Base-by-base conservation (phyloP, 2,888 invertebrate genomes). In the Eristalis intricaria region DNA sequence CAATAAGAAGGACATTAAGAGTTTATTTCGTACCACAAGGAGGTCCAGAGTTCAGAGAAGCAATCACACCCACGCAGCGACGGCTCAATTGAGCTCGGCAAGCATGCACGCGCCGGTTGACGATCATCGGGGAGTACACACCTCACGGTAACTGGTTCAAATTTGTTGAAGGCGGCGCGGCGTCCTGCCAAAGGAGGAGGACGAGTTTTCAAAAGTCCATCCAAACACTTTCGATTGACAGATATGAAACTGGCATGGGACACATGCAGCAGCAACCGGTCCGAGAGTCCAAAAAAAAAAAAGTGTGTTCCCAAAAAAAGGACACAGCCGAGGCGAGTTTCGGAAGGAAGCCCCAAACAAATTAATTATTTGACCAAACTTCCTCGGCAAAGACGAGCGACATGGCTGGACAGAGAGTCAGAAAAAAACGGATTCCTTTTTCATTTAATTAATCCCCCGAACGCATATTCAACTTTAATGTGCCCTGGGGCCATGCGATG, bases 381-480 rank as follows among this genome's bases (percentile, higher is more conserved):
- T 61, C 38, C 2, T 23, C 22, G 19, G 40, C 2, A 60, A 19
- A 13, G 29, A 29, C 60, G 22, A 8, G 68, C 15, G 23, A 60
- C 63, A 29, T 35, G 8, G 8, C 10, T 19, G 26, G 32, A 35
- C 29, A 10, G 26, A 3, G 10, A 4, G n/a, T 56, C 15, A 64
- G 10, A 19, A 60, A 35, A 15, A 26, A 2, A 68, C 5, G 63
- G 56, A 58, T 63, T 22, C 50, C 50, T 15, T 26, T n/a, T 75
- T 63, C 63, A 64, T 68, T 86, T 86, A 78, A 84, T 84, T 84
- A 84, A 84, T 68, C 38, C 84, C 84, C 79, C 61, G 29, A 78
- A 75, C 63, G 78, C 86, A 71, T 77, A 82, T 75, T 74, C 78
- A 86, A 82, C 74, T 77, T 82, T 74, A 77, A 77, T 77, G 64